Conservation (phyloP, 2,888 invertebrate species). For the Steromphala cineraria region DNA sequence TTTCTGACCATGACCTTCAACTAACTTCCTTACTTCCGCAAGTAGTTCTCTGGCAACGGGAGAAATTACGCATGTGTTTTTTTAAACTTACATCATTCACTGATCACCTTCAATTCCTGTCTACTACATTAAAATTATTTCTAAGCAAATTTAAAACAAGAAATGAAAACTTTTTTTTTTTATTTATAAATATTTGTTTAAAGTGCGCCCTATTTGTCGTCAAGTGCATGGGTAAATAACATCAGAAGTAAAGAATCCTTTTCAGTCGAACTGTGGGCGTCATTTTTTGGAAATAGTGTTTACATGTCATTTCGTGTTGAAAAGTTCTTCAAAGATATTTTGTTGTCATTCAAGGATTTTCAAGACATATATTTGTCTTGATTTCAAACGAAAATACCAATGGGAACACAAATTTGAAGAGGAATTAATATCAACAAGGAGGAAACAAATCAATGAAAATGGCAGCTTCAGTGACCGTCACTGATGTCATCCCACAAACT, state of each 20-base stretch:
- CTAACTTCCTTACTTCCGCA: not conserved
- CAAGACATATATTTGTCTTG: not conserved
- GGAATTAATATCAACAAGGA: not conserved
- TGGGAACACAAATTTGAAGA: no score
- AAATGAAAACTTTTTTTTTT: not conserved
- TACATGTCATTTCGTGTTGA: not conserved
- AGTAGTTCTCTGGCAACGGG: not conserved
- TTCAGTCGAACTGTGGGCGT: no score
- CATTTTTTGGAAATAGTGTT: not conserved
- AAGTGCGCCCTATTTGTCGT: not conserved
- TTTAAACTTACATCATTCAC: no score
- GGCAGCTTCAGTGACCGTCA: conserved; percentile 28
- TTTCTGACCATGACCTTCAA: not conserved
- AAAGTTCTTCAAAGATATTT: not conserved
- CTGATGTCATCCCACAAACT: conserved; percentile 32
- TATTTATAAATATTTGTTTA: not conserved
- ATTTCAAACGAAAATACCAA: no score
- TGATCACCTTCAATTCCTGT: no score
- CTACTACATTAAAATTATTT: no score
- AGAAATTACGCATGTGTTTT: no score
- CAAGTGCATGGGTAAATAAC: not conserved
- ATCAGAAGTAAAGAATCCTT: not conserved
- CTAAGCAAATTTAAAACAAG: no score
- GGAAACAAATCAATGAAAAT: conserved; percentile 19
- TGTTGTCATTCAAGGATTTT: not conserved